phyloP scores from a whole-genome alignment of 2,113 vertebrate genomes.

The Pseudonaja textilis region DNA sequence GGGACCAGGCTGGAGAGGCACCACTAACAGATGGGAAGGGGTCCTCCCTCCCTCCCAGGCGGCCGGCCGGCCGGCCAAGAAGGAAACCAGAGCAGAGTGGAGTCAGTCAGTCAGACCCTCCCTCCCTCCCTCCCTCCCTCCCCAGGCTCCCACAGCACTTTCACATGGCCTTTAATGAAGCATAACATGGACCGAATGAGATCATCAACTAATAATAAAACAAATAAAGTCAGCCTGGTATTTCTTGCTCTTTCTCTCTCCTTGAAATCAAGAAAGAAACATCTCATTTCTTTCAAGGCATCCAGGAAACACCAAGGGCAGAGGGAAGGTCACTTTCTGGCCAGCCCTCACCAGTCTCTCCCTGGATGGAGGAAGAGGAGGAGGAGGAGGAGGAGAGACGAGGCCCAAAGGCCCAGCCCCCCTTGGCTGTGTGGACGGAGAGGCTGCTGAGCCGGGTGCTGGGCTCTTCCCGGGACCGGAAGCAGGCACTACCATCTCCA shows the following conservation, averaged over 20 bases:
- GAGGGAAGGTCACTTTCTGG: neutral
- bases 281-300: neutral
- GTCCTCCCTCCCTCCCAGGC: slow-evolving; percentile 7
- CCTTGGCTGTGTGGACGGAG: neutral
- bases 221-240: slow-evolving; percentile 27
- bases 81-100: neutral
- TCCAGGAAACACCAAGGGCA: neutral
- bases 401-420: neutral
- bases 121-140: too few relatives aligned
- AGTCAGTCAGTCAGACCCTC: slow-evolving; percentile 27
- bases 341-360: neutral
- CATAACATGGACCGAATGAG: slow-evolving; percentile 52
- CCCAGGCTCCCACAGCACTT: slow-evolving; percentile 1
- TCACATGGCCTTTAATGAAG: slow-evolving; percentile 47
- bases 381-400: neutral
- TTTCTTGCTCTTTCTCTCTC: neutral
- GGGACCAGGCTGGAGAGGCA: slow-evolving; percentile 4
- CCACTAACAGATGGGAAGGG: slow-evolving; percentile 34
- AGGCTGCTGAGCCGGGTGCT: neutral
- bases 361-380: neutral
- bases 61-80: slow-evolving; percentile 1
- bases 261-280: neutral
- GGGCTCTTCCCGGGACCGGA: neutral
- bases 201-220: slow-evolving; percentile 51
- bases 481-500: neutral